Evolutionary conservation across 2,888 invertebrate species (phyloP).

Genomic region (Troglohyphantes excavatus): DNA sequence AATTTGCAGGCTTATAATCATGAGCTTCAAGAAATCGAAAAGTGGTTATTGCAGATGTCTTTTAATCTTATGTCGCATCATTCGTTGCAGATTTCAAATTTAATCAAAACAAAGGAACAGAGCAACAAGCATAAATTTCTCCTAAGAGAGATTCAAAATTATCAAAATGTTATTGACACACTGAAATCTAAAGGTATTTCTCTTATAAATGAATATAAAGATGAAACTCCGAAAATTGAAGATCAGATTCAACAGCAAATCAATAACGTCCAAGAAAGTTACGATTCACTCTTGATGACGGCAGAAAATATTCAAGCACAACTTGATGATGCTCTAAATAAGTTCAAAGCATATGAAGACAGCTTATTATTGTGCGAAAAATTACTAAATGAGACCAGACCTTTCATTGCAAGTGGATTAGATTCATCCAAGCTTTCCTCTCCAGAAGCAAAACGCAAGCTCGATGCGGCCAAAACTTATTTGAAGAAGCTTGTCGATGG

Average conservation of each 20-base stretch:
- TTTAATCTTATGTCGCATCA: conserved; percentile 98
- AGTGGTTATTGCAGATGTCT: conserved; percentile 96
- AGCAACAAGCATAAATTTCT: conserved; percentile 91
- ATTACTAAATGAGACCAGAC: conserved; percentile 81
- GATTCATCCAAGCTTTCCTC: conserved; percentile 85
- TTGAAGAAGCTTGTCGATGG: conserved; percentile 94
- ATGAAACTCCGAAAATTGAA: conserved; percentile 86
- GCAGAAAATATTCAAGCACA: conserved; percentile 93
- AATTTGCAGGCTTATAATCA: conserved; percentile 88
- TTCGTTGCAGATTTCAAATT: conserved; percentile 93
- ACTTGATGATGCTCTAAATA: conserved; percentile 92
- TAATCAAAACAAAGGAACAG: conserved; percentile 95
- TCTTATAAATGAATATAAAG: conserved; percentile 90
- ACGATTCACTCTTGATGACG: conserved; percentile 93
- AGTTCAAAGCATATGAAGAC: conserved; percentile 96
- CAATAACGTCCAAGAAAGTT: conserved; percentile 95
- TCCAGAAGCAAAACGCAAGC: conserved; percentile 87
- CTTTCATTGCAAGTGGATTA: conserved; percentile 58
- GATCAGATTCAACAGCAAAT: conserved; percentile 92
- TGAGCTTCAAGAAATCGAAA: conserved; percentile 95
- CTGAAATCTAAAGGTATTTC: conserved; percentile 91
- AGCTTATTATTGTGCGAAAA: conserved; percentile 85
- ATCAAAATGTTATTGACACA: conserved; percentile 90
- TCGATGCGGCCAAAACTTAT: conserved; percentile 84
- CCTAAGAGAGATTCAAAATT: conserved; percentile 88